Base-by-base conservation (phyloP, 2,888 invertebrate genomes). In the Cataglyphis cursor region DNA sequence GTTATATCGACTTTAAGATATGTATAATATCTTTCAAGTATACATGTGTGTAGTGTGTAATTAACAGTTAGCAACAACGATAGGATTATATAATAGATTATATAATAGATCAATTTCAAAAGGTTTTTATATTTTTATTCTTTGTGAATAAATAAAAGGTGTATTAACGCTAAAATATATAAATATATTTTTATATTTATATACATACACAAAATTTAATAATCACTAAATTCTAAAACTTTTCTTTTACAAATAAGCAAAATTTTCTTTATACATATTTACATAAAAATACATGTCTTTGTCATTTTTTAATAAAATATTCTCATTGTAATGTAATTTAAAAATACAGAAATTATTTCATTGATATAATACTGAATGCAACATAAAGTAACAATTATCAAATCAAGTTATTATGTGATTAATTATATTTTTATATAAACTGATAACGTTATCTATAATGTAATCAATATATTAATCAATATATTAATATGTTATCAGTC, bases 101-200 rank as follows among this genome's bases (percentile, higher is more conserved):
- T 3, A 35, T 64, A 24, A 38, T 59, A 41, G 35, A 38, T 70
- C 28, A 38, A 65, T 54, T 70, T 59, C 15, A 38, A 65, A 4
- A 44, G n/a, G 9, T 48, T 18, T 44, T 41, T 41, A 24, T 76
- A 31, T 59, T 59, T 5, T 28, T 65, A 59, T 35, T 68, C 15
- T 61, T 48, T 48, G n/a, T 48, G 28, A 81, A 80, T 35, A 80
- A 35, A 78, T 35, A 31, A 51, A 81, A 51, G 18, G 28, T 48
- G 21, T 57, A 59, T 59, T 44, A 35, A 68, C 3, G 9, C 41
- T 21, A 44, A 59, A 28, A 48, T 80, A 70, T 80, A 4, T 57
- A 38, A 65, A 28, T 21, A 28, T 1, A 31, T 28, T 65, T 57
- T 28, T 48, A 18, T 51, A 51, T 51, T 51, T n/a, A 51, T 51